These are phyloP conservation scores for Butastur rufipennis DNA, from an alignment of 2,113 vertebrate species.

Conservation along the genomic window DNA sequence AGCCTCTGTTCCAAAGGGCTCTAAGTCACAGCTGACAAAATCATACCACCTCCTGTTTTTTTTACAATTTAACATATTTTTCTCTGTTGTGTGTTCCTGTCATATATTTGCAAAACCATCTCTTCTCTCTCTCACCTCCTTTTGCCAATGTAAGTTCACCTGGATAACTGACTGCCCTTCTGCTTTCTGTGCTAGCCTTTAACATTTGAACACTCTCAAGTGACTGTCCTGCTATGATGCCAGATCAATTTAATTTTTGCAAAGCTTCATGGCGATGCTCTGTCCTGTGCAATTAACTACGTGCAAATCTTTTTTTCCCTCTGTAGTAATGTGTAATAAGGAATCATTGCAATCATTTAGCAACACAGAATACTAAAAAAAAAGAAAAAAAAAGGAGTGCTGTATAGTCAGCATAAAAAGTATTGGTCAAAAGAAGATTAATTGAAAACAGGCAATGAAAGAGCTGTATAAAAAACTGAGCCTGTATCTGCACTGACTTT, in stretches of 20 bases:
- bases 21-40: background rate
- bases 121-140: background rate
- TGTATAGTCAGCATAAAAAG: background rate
- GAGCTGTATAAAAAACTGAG: background rate
- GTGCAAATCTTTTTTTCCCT: background rate
- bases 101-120: background rate
- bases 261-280: fast-evolving
- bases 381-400: background rate
- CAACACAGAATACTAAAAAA: background rate
- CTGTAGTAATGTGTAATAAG: background rate
- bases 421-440: background rate
- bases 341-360: background rate
- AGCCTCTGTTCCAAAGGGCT: background rate
- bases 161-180: background rate
- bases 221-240: background rate
- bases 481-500: background rate
- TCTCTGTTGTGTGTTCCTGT: background rate
- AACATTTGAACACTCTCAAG: background rate
- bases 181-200: background rate
- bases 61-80: background rate
- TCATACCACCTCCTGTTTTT: background rate
- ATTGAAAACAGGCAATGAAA: background rate
- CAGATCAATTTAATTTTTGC: background rate
- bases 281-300: background rate
- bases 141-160: background rate